Conservation (phyloP, 1,140 invertebrate genomes). For the Archivesica marissinica region DNA sequence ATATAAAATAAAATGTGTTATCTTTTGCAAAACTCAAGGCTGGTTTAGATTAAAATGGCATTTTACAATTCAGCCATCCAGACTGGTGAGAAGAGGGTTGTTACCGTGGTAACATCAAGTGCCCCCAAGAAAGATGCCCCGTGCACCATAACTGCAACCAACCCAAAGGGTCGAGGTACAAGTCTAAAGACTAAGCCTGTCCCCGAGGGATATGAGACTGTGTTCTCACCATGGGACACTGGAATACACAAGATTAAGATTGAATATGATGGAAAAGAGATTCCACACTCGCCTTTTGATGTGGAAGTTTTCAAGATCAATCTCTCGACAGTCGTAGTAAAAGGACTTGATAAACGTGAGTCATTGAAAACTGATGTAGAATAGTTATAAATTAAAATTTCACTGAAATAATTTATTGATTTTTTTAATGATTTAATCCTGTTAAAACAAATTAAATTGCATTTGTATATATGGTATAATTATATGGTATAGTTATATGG, state of each 20-base stretch:
- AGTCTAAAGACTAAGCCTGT: constrained; percentile 87
- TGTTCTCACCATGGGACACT: constrained; percentile 92
- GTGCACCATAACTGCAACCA: constrained; percentile 85
- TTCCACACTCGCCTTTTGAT: constrained; percentile 80
- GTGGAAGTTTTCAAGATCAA: constrained; percentile 69
- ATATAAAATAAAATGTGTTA: not conserved
- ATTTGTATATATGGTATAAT: too few species aligned
- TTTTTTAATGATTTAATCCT: too few species aligned
- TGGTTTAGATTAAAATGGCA: too few species aligned
- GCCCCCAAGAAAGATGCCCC: constrained; percentile 87
- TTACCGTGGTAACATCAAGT: constrained; percentile 91
- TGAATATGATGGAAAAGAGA: constrained; percentile 74
- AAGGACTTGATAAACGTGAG: constrained; percentile 61
- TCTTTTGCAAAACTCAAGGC: too few species aligned
- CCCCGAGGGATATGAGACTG: constrained; percentile 91
- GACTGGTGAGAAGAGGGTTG: constrained; percentile 88
- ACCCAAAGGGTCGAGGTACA: constrained; percentile 83
- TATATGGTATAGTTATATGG: too few species aligned
- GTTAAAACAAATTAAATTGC: too few species aligned
- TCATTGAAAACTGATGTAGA: not conserved
- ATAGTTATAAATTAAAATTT: too few species aligned
- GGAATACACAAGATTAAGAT: constrained; percentile 85
- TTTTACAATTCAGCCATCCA: constrained; percentile 68
- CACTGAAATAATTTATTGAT: too few species aligned
- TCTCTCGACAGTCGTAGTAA: constrained; percentile 30